Evolutionary conservation across 2,113 vertebrate genomes (phyloP).

Genomic region (Microcebus ravelobensis): DNA sequence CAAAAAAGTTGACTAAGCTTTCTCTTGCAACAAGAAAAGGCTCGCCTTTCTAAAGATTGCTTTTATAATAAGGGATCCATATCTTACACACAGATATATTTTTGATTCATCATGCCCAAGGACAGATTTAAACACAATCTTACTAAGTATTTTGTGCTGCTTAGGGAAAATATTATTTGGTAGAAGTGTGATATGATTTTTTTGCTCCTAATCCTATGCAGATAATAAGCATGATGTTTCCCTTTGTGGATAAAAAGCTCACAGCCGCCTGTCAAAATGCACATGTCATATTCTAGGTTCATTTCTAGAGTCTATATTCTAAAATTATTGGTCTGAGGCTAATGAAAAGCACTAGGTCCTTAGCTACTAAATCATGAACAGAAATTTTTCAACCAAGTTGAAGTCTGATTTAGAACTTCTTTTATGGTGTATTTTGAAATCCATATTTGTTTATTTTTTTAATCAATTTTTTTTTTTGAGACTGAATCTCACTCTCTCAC

Average conservation of each 20-base stretch:
- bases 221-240: not conserved
- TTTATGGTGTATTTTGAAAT: not conserved
- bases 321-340: not conserved
- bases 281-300: not conserved
- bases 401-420: slow-evolving; percentile 24
- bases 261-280: not conserved
- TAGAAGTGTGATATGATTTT: not conserved
- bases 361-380: not conserved
- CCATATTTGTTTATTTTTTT: not conserved
- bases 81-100: not conserved
- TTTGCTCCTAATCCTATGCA: not conserved
- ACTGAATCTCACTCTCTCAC: too few species aligned
- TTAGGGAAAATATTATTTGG: not conserved
- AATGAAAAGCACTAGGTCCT: not conserved
- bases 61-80: not conserved
- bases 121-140: slow-evolving; percentile 25
- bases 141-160: not conserved
- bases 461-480: too few species aligned
- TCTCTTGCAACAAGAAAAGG: not conserved
- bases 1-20: not conserved
- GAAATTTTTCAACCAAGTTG: not conserved
- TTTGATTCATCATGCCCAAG: not conserved
- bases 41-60: not conserved
- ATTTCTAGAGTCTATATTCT: not conserved
- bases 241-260: not conserved